Evolutionary conservation across 2,797 vertebrate species (phyloP).

Genomic region (Bryconaethiops microstoma): DNA sequence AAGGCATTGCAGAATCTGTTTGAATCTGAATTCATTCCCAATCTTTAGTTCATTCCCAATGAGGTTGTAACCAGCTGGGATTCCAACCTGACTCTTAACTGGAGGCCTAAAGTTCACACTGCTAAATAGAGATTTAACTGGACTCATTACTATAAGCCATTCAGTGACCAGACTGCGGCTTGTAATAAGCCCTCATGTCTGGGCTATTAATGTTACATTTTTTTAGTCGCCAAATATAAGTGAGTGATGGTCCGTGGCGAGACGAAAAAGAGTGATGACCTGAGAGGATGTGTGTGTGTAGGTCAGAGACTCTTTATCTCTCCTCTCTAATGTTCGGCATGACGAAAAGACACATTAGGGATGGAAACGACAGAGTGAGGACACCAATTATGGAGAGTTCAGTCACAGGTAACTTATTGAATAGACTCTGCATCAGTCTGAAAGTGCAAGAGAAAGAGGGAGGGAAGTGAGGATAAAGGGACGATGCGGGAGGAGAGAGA

Average conservation of each 20-base stretch:
- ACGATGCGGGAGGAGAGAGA: background rate
- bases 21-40: background rate
- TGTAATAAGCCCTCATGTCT: background rate
- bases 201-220: slow-evolving; percentile 7
- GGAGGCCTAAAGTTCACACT: background rate
- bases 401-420: slow-evolving; percentile 52
- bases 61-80: background rate
- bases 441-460: background rate
- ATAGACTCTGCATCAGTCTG: slow-evolving; percentile 35
- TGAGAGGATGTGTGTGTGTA: background rate
- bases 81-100: background rate
- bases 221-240: slow-evolving; percentile 17
- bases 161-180: background rate
- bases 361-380: slow-evolving; percentile 44
- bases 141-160: background rate
- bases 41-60: background rate
- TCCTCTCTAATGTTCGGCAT: slow-evolving; percentile 26
- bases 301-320: slow-evolving; percentile 5
- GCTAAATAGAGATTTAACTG: background rate
- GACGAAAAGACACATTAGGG: slow-evolving; percentile 31
- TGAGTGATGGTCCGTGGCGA: slow-evolving; percentile 25
- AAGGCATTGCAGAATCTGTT: background rate
- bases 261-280: slow-evolving; percentile 19
- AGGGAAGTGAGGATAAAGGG: background rate
- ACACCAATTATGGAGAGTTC: slow-evolving; percentile 41